Conservation (phyloP, 2,888 invertebrate species). For the Melinaea menophilus region DNA sequence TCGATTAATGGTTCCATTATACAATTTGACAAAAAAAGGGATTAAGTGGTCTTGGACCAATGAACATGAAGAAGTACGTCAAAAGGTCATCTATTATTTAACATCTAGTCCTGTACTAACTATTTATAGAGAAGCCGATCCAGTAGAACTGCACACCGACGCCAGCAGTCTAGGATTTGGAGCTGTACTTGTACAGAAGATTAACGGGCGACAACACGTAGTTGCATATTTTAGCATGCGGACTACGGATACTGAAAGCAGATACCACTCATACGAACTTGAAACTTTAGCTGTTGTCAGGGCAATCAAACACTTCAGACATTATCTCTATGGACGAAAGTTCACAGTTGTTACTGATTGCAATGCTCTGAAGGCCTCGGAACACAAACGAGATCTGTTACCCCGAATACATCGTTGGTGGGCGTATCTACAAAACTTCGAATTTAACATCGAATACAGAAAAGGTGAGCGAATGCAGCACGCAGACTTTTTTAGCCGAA, state of each 20-base stretch:
- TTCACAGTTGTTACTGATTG: slow-evolving; percentile 37
- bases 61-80: slow-evolving; percentile 24
- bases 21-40: too few relatives aligned
- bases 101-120: slow-evolving; percentile 27
- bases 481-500: slow-evolving; percentile 31
- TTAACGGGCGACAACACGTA: slow-evolving; percentile 22
- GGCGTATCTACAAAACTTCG: slow-evolving; percentile 38
- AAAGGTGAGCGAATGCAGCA: slow-evolving; percentile 29
- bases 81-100: slow-evolving; percentile 22
- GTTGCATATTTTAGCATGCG: slow-evolving; percentile 30
- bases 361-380: slow-evolving; percentile 40
- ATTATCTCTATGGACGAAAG: slow-evolving; percentile 34
- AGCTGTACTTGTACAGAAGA: slow-evolving; percentile 23
- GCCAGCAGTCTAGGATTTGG: slow-evolving; percentile 36
- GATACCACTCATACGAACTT: slow-evolving; percentile 35
- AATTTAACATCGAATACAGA: slow-evolving; percentile 33
- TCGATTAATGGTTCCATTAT: too few relatives aligned
- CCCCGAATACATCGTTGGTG: slow-evolving; percentile 42
- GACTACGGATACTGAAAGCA: slow-evolving; percentile 30
- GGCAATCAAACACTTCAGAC: slow-evolving; percentile 39
- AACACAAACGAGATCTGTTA: slow-evolving; percentile 37
- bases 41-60: too few relatives aligned
- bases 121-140: slow-evolving; percentile 26
- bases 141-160: slow-evolving; percentile 32
- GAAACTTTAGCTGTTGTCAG: slow-evolving; percentile 35